phyloP scores from a whole-genome alignment of 2,113 vertebrate genomes.

The Nesogale talazaci region DNA sequence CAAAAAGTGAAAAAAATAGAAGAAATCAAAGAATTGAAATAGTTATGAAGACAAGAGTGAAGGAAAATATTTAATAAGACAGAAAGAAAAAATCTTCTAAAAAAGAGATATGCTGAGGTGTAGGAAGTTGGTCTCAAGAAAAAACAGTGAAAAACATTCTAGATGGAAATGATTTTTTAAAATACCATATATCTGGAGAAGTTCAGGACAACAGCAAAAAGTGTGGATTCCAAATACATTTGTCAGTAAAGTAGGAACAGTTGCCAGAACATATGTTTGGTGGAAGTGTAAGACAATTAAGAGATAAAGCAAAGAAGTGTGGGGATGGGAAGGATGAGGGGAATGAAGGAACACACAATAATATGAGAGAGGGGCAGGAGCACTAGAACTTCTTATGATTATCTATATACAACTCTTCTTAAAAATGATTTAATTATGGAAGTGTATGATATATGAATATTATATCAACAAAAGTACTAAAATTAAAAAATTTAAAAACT shows the following conservation, averaged over 20 bases:
- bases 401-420: too few relatives aligned
- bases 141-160: not conserved
- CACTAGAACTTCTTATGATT: too few relatives aligned
- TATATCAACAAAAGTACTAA: too few relatives aligned
- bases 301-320: not conserved
- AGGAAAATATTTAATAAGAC: not conserved
- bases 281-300: not conserved
- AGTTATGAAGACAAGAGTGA: not conserved
- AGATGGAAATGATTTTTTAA: not conserved
- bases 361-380: too few relatives aligned
- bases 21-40: not conserved
- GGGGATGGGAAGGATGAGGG: too few relatives aligned
- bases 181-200: not conserved
- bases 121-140: conserved; percentile 29
- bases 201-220: not conserved
- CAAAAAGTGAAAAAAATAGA: not conserved
- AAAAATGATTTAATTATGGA: too few relatives aligned
- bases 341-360: too few relatives aligned
- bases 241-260: not conserved
- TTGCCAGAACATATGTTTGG: not conserved
- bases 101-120: not conserved
- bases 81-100: not conserved
- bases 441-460: too few relatives aligned
- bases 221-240: not conserved
- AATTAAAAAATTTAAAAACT: too few relatives aligned